Percentiles rank a stretch among this genome's conserved stretches.
These are phyloP conservation scores for Drosophila fuyamai DNA, from an alignment of 1,140 invertebrate genomes.

Conservation along the genomic window DNA sequence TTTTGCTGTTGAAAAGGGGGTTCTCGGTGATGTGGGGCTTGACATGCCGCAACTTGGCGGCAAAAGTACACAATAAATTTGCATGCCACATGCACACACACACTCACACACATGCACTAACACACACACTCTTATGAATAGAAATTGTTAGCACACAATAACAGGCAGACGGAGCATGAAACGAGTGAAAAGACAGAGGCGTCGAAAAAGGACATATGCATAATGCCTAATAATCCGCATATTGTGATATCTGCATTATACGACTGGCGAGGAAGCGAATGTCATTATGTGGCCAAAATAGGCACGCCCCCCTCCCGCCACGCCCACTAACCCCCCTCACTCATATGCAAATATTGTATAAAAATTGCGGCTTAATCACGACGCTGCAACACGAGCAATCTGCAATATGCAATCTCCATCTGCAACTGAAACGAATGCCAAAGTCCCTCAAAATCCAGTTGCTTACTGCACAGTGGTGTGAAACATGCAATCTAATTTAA, in stretches of 20 bases:
- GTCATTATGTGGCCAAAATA: constrained; percentile 60
- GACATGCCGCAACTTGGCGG: constrained; percentile 72
- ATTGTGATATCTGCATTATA: constrained; percentile 82
- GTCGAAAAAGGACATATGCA: constrained; percentile 48
- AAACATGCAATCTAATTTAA: background rate
- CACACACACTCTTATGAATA: constrained; percentile 68
- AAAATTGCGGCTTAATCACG: constrained; percentile 80
- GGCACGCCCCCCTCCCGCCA: background rate
- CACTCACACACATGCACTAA: constrained; percentile 21
- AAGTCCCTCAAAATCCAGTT: constrained; percentile 62
- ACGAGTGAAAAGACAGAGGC: constrained; percentile 10
- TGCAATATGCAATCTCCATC: constrained; percentile 46
- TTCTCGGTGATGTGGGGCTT: background rate
- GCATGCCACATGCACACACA: constrained; percentile 63
- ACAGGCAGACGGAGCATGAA: constrained; percentile 40
- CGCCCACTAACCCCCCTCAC: constrained; percentile 1
- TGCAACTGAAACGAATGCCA: constrained; percentile 60
- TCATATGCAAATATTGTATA: constrained; percentile 70
- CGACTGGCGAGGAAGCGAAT: constrained; percentile 58
- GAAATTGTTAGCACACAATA: constrained; percentile 79
- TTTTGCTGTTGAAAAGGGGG: constrained; percentile 27
- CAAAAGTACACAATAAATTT: constrained; percentile 81
- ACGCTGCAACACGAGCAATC: constrained; percentile 48
- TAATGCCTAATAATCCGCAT: constrained; percentile 83
- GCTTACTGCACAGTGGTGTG: constrained; percentile 6